Evolutionary conservation across 1,140 invertebrate genomes (phyloP).

Genomic region (Tribolium castaneum): DNA sequence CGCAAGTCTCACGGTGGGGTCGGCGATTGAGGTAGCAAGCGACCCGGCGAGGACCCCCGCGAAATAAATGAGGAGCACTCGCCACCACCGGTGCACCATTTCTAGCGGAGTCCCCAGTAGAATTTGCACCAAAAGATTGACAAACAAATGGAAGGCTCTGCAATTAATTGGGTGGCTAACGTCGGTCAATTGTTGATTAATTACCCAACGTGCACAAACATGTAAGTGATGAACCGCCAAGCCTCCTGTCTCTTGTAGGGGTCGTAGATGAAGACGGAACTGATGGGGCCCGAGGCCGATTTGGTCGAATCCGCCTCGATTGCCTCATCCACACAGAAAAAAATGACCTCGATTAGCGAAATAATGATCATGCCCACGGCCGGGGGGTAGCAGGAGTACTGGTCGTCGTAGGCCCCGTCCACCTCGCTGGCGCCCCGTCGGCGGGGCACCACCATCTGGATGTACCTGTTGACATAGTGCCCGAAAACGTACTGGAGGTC

Average conservation of each 20-base stretch:
- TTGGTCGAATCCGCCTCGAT: conserved; percentile 46
- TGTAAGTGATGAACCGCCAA: conserved; percentile 93
- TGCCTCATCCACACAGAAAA: conserved; percentile 65
- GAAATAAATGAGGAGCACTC: conserved; percentile 83
- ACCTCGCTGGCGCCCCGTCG: conserved; percentile 57
- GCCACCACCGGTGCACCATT: conserved; percentile 95
- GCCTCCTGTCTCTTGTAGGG: conserved; percentile 86
- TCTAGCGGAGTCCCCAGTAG: conserved; percentile 93
- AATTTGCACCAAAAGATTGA: conserved; percentile 92
- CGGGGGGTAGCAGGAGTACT: conserved; percentile 87
- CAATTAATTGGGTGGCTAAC: background rate
- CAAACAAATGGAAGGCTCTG: conserved; percentile 84
- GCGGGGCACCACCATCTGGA: conserved; percentile 56
- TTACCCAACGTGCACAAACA: conserved; percentile 94
- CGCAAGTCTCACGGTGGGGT: conserved; percentile 87
- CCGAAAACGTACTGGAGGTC: conserved; percentile 72
- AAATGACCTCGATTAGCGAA: conserved; percentile 75
- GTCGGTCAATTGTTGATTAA: background rate
- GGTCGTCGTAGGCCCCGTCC: conserved; percentile 84
- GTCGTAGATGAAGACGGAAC: conserved; percentile 85
- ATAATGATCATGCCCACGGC: conserved; percentile 85
- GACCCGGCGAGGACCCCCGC: conserved; percentile 87
- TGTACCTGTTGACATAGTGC: conserved; percentile 60
- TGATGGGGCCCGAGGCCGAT: conserved; percentile 43
- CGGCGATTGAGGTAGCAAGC: conserved; percentile 87